These are phyloP conservation scores for Actinia tenebrosa DNA, from an alignment of 64 coral and sea anemone species.

Conservation along the genomic window DNA sequence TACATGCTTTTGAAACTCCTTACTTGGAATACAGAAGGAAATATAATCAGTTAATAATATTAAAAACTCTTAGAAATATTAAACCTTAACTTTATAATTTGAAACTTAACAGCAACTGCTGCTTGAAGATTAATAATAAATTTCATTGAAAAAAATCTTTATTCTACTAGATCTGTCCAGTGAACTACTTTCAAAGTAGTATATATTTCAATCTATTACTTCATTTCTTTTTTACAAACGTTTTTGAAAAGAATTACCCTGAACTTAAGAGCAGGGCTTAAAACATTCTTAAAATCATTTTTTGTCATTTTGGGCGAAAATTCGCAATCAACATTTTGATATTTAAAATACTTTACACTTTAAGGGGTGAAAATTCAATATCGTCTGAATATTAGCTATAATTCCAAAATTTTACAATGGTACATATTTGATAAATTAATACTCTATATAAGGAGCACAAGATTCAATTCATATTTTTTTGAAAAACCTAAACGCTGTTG, in stretches of 20 bases:
- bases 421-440: constrained; percentile 99
- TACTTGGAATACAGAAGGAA: constrained; percentile 45
- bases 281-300: constrained; percentile 94
- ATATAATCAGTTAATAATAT: constrained; percentile 70
- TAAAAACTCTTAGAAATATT: constrained; percentile 79
- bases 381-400: constrained; percentile 78
- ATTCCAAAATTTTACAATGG: constrained; percentile 99
- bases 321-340: constrained; percentile 98
- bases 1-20: constrained; percentile 83
- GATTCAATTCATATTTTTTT: constrained; percentile 56
- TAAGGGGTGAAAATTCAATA: constrained; percentile 97
- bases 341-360: constrained; percentile 99
- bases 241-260: constrained; percentile 69
- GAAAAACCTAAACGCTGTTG: constrained; percentile 5
- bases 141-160: constrained; percentile 87
- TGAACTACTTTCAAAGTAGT: constrained; percentile 99
- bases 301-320: constrained; percentile 63
- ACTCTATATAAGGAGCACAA: constrained; percentile 80
- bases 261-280: constrained; percentile 57
- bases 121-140: constrained; percentile 90
- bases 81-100: constrained; percentile 83
- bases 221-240: constrained; percentile 67
- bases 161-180: constrained; percentile 72
- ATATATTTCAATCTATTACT: constrained; percentile 61
- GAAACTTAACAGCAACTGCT: constrained; percentile 68